Conservation (phyloP, 2,888 invertebrate genomes). For the Rotaria sp. region DNA sequence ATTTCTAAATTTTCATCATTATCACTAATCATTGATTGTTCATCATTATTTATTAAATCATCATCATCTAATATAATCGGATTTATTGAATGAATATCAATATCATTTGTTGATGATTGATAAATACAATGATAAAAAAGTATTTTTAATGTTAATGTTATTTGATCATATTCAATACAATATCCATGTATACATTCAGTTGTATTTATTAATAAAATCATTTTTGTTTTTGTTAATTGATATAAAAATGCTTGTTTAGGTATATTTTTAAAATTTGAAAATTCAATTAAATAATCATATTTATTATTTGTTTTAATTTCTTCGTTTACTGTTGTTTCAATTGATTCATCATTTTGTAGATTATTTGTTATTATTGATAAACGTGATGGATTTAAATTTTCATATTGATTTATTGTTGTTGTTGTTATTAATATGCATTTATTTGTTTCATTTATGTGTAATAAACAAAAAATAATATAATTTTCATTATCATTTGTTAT, state of each 20-base stretch:
- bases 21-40: background rate
- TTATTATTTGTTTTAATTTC: background rate
- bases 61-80: background rate
- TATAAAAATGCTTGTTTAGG: background rate
- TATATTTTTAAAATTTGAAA: slow-evolving; percentile 8
- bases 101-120: background rate
- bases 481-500: background rate
- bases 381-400: background rate
- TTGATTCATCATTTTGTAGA: background rate
- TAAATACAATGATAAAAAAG: background rate
- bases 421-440: background rate
- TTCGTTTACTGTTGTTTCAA: background rate
- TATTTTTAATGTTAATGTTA: background rate
- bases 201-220: background rate
- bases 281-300: slow-evolving; percentile 25
- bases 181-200: background rate
- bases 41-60: background rate
- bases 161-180: background rate
- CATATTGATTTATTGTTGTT: background rate
- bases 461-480: background rate
- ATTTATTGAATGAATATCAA: background rate
- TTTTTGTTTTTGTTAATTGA: slow-evolving; percentile 16
- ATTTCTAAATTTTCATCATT: background rate
- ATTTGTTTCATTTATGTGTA: background rate
- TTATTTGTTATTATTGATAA: background rate